phyloP scores from a whole-genome alignment of 1,140 invertebrate genomes.

The Doryteuthis pealeii region DNA sequence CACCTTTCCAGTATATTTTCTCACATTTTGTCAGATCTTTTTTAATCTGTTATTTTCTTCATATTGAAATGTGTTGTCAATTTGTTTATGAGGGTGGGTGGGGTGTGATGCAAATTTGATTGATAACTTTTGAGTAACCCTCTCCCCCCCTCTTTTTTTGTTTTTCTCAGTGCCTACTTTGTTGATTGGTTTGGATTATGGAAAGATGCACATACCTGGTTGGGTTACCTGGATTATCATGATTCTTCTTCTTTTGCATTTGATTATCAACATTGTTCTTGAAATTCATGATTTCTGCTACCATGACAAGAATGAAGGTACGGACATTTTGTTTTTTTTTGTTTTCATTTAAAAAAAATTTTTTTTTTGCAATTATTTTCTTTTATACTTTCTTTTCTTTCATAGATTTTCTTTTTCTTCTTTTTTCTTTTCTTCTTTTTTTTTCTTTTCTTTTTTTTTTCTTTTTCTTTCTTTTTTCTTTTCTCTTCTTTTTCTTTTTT shows the following conservation, averaged over 20 bases:
- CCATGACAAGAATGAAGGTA: constrained; percentile 59
- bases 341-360: background rate
- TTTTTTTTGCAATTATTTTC: background rate
- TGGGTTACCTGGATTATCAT: constrained; percentile 86
- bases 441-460: background rate
- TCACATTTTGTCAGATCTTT: too few species aligned
- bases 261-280: constrained; percentile 84
- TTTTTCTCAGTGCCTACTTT: constrained; percentile 78
- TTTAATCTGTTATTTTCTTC: too few species aligned
- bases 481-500: background rate
- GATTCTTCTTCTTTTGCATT: constrained; percentile 85
- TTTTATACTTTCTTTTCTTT: too few species aligned
- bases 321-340: constrained; percentile 2
- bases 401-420: too few species aligned
- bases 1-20: too few species aligned
- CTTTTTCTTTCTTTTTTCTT: background rate
- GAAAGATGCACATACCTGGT: constrained; percentile 79
- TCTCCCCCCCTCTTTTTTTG: background rate
- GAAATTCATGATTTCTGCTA: constrained; percentile 60
- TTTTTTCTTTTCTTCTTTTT: background rate
- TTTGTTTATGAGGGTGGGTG: too few species aligned
- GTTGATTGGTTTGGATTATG: constrained; percentile 85
- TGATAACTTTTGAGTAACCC: too few species aligned
- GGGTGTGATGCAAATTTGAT: too few species aligned
- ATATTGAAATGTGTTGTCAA: too few species aligned